These are phyloP conservation scores for Ennomos erosarius DNA, from an alignment of 2,888 invertebrate species.

Conservation along the genomic window DNA sequence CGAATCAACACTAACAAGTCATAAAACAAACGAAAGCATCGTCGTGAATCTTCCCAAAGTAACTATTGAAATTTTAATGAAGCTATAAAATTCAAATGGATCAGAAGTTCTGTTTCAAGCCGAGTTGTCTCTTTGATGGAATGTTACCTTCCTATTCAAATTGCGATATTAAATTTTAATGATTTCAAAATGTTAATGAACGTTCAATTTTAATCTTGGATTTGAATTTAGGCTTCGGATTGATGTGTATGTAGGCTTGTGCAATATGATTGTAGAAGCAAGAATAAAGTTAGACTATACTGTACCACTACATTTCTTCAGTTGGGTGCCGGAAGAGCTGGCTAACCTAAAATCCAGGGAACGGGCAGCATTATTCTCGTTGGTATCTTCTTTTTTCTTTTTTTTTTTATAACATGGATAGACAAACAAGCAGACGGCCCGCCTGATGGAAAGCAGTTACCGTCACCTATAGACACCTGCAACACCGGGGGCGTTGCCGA, in stretches of 20 bases:
- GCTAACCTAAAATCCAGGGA: too few relatives aligned
- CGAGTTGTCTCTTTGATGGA: conserved; percentile 26
- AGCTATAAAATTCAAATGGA: conserved; percentile 34
- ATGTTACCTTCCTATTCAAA: conserved; percentile 26
- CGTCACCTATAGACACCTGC: too few relatives aligned
- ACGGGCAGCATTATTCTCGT: too few relatives aligned
- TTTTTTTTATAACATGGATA: too few relatives aligned
- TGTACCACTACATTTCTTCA: too few relatives aligned
- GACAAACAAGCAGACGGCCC: too few relatives aligned
- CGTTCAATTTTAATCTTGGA: conserved; percentile 20
- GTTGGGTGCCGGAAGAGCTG: too few relatives aligned
- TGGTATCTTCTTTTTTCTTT: too few relatives aligned
- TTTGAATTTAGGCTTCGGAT: conserved; percentile 9
- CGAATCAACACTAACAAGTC: conserved; percentile 9
- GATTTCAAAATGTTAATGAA: conserved; percentile 29
- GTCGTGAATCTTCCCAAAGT: conserved; percentile 23
- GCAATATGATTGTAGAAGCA: background rate
- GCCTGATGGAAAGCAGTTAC: too few relatives aligned
- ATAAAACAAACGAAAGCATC: conserved; percentile 15
- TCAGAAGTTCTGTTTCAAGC: conserved; percentile 18
- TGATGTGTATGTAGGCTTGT: background rate
- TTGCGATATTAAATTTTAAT: conserved; percentile 33
- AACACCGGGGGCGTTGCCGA: too few relatives aligned
- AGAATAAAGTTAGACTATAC: background rate
- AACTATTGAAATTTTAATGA: conserved; percentile 38